These are phyloP conservation scores for Calvadosia cruxmelitensis DNA, from an alignment of 30 jellyfish, hydroid and myxozoan species.

Conservation along the genomic window DNA sequence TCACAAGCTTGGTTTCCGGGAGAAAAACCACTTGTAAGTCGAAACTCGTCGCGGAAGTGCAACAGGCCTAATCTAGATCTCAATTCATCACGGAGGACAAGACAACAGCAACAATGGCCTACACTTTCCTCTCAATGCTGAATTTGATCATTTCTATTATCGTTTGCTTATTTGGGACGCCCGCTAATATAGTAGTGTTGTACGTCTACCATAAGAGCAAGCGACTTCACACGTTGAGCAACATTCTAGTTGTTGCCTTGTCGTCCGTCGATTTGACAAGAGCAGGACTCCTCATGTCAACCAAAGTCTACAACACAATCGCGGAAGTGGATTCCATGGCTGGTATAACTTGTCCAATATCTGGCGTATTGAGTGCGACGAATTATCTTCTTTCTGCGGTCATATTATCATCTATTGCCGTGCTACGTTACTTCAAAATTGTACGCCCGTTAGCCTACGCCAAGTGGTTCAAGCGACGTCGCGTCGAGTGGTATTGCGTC, in stretches of 20 bases:
- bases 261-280: neutral
- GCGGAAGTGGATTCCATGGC: constrained; percentile 1
- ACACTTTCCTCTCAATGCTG: neutral
- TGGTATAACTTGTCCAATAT: neutral
- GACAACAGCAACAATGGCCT: neutral
- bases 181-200: neutral
- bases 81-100: too few species aligned
- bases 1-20: too few species aligned
- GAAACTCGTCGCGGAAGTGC: too few species aligned
- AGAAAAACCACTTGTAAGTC: too few species aligned
- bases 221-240: neutral
- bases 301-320: neutral
- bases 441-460: neutral
- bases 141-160: neutral
- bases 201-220: neutral
- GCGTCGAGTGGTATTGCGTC: neutral
- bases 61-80: too few species aligned
- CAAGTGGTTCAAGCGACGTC: neutral
- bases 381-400: neutral
- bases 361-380: neutral
- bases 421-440: neutral
- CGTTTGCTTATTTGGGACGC: neutral
- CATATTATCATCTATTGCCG: neutral
- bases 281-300: neutral
- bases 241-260: neutral